Conservation (phyloP, 2,797 vertebrate genomes). For the Squalus acanthias region DNA sequence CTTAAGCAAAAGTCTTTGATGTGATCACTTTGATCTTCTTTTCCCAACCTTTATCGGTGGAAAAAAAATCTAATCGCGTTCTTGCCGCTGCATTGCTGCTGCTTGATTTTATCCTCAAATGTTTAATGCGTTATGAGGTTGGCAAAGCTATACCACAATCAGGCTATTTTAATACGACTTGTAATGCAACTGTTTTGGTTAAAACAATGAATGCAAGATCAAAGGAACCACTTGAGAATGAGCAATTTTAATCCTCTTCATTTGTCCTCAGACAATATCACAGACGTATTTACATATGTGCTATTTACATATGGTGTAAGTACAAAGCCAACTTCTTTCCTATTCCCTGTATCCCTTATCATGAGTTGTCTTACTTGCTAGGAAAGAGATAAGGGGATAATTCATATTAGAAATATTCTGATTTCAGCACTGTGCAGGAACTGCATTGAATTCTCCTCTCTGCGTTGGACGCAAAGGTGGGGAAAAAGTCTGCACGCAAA, state of each 20-base stretch:
- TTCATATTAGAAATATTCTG: neutral
- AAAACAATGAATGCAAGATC: conserved; percentile 9
- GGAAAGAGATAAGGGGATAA: neutral
- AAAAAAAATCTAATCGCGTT: neutral
- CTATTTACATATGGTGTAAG: neutral
- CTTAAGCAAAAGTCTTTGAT: neutral
- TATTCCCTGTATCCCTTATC: neutral
- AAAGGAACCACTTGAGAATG: conserved; percentile 15
- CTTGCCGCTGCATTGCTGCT: neutral
- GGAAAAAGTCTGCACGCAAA: neutral
- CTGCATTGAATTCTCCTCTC: neutral
- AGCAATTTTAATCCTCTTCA: neutral
- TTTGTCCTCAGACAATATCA: neutral
- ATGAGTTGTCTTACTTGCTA: no score
- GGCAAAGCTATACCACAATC: neutral
- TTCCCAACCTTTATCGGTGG: neutral
- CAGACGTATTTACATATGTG: neutral
- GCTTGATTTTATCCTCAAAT: neutral
- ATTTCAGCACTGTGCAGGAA: neutral
- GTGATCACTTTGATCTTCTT: conserved; percentile 23
- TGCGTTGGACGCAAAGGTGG: neutral
- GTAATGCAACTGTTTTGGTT: conserved; percentile 1
- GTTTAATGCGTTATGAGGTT: neutral
- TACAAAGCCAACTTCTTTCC: neutral
- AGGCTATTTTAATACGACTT: neutral